A percentile compares a stretch with the other conserved stretches of the same genome.
These are phyloP conservation scores for Sitta carolinensis DNA, from an alignment of 2,797 vertebrate species.

Conservation along the genomic window DNA sequence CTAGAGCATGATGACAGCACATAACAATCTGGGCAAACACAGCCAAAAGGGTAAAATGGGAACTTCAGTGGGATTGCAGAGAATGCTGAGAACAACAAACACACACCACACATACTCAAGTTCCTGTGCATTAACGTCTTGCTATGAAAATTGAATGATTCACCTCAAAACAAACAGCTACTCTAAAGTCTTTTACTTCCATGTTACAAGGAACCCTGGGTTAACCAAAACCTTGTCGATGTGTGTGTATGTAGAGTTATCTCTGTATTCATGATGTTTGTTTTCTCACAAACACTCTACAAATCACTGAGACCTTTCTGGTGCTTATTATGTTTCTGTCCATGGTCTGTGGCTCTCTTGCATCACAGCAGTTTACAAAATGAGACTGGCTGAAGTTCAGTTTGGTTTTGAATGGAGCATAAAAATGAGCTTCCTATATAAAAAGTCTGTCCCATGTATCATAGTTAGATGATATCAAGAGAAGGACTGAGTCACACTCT, in stretches of 20 bases:
- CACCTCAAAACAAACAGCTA: not conserved
- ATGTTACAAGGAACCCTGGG: not conserved
- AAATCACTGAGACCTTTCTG: not conserved
- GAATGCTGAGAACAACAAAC: not conserved
- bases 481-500: not conserved
- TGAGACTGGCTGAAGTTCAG: not conserved
- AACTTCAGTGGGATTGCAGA: not conserved
- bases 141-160: not conserved
- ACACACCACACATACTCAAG: not conserved
- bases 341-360: not conserved
- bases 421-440: not conserved
- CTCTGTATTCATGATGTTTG: not conserved
- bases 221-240: not conserved
- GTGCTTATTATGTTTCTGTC: not conserved
- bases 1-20: not conserved
- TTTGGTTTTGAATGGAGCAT: not conserved
- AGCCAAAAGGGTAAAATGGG: not conserved
- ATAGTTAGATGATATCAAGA: not conserved
- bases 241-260: not conserved
- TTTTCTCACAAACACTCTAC: not conserved
- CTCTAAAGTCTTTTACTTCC: not conserved
- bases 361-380: not conserved
- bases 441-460: not conserved
- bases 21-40: slow-evolving; percentile 19
- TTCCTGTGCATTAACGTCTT: not conserved